These are phyloP conservation scores for Rhea americana DNA, from an alignment of 2,113 vertebrate species.

Conservation along the genomic window DNA sequence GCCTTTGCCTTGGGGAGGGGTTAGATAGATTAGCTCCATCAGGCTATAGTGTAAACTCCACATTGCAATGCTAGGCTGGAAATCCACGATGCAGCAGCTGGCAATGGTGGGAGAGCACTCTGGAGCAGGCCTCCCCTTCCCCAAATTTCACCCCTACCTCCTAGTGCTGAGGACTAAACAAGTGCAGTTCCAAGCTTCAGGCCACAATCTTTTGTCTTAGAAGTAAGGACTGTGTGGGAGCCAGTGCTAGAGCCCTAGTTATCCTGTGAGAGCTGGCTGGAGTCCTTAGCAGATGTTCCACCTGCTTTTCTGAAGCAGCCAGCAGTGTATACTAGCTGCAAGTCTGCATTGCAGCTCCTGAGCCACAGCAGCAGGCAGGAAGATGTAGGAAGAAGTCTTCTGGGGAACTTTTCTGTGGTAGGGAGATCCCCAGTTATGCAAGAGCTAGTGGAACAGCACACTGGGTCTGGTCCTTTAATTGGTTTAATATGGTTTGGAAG, in stretches of 20 bases:
- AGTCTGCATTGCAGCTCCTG: not conserved
- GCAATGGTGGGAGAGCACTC: not conserved
- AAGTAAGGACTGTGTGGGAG: not conserved
- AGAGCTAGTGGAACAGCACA: not conserved
- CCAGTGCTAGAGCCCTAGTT: not conserved
- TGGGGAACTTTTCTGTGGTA: not conserved
- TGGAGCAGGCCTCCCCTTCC: not conserved
- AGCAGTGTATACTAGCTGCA: not conserved
- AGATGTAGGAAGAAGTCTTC: not conserved
- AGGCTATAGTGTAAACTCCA: not conserved
- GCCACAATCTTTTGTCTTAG: not conserved
- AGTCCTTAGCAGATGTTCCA: not conserved
- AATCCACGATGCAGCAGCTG: not conserved
- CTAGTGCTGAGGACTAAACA: not conserved
- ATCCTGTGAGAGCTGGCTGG: not conserved
- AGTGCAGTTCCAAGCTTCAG: not conserved
- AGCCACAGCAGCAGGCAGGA: not conserved
- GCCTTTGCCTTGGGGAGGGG: not conserved
- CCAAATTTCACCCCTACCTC: not conserved
- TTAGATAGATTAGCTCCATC: not conserved
- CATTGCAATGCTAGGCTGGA: not conserved
- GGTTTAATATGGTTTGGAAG: not conserved
- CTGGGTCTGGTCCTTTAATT: not conserved
- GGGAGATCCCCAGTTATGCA: not conserved
- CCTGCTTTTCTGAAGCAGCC: not conserved